Base-by-base conservation (phyloP, 1,140 invertebrate species). In the Pseudomyrmex sp. region DNA sequence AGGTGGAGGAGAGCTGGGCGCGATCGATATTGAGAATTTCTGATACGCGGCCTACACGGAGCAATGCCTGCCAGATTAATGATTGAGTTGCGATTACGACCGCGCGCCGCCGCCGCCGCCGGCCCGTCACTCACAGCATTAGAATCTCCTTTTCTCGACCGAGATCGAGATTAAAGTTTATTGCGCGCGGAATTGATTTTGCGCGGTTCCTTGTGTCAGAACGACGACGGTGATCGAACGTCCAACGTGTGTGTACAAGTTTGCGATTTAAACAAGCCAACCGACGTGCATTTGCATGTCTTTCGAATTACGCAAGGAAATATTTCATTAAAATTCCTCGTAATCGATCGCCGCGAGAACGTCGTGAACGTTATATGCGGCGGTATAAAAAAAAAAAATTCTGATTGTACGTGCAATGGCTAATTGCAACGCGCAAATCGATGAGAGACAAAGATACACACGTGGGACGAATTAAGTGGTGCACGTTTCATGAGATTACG, bases 101-200 rank as follows among this genome's bases (percentile, higher is more conserved):
- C 83, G 83, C 35, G 35, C 35, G 35, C 26, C 26, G 23, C 23
- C 20, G 20, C 20, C 20, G 20, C 26, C 26, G 70, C 73, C 85
- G 69, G 83, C 86, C 66, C 84, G 75, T 91, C 90, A 75, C 13
- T 82, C 84, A 72, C 73, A 88, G 84, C 85, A 91, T 91, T 90
- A 89, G 86, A 89, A 85, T 91, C 87, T 85, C 85, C 87, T 84
- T 85, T 50, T 56, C n/a, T 46, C 52, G 66, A 76, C 35, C 20
- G 88, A 85, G 90, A 91, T 92, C 88, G 90, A 92, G 90, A 92
- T 92, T 86, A 89, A 91, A 84, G 85, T 84, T 83, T 87, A 90
- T 88, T 91, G 48, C 87, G 77, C 63, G 18, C 54, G 86, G 84
- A 90, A 92, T 92, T 91, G 91, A 92, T 92, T 89, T 85, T 86